These are phyloP conservation scores for Acleris literana DNA, from an alignment of 2,888 invertebrate genomes.

Conservation along the genomic window DNA sequence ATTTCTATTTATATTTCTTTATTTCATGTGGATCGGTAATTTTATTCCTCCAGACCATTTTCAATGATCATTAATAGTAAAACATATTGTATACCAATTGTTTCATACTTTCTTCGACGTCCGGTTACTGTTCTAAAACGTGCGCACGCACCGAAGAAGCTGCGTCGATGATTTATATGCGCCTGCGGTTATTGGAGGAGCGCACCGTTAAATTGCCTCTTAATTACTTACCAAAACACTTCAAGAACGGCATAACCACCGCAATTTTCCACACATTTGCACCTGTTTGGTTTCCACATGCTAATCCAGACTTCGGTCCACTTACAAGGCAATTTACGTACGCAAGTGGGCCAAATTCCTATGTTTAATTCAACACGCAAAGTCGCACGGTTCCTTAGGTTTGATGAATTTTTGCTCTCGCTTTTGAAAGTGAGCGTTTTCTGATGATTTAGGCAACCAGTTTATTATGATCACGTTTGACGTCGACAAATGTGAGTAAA, in stretches of 20 bases:
- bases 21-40: too few relatives aligned
- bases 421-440: not conserved
- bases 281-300: not conserved
- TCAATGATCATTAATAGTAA: too few relatives aligned
- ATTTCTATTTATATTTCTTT: too few relatives aligned
- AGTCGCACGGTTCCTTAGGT: not conserved
- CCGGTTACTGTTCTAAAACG: not conserved
- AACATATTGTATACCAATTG: too few relatives aligned
- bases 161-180: constrained; percentile 8
- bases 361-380: not conserved
- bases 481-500: too few relatives aligned
- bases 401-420: constrained; percentile 2
- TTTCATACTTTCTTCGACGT: too few relatives aligned
- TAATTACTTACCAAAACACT: not conserved
- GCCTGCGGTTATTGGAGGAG: constrained; percentile 2
- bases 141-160: constrained; percentile 6
- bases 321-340: not conserved
- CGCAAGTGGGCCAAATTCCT: constrained; percentile 1
- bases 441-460: too few relatives aligned
- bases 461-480: too few relatives aligned
- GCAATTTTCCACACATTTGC: not conserved
- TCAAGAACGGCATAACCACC: not conserved
- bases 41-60: too few relatives aligned
- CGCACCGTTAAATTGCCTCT: constrained; percentile 5
- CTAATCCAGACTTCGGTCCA: not conserved